Evolutionary conservation across 2,113 vertebrate species (phyloP).

Genomic region (Pachycephala philippinensis): DNA sequence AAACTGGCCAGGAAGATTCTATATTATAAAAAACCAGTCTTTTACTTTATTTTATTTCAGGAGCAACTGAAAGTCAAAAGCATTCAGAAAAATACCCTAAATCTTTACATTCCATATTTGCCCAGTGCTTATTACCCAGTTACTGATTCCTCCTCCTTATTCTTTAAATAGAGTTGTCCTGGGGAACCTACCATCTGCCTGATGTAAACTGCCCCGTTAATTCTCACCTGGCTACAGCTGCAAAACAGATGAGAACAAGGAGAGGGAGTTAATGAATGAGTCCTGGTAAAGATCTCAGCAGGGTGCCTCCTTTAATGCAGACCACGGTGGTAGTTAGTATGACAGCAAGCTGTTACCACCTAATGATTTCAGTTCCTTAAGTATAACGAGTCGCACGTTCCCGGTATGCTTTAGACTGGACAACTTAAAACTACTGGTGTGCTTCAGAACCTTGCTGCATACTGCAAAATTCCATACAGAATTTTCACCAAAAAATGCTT

Average conservation of each 20-base stretch:
- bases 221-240: slow-evolving; percentile 50
- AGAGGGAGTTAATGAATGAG: slow-evolving; percentile 29
- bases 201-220: slow-evolving; percentile 44
- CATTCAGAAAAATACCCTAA: neutral
- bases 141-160: neutral
- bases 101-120: neutral
- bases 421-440: neutral
- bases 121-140: neutral
- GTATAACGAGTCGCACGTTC: neutral
- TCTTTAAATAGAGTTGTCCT: slow-evolving; percentile 26
- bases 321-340: neutral
- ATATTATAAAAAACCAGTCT: neutral
- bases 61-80: neutral
- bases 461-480: neutral
- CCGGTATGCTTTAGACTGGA: neutral
- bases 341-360: slow-evolving; percentile 42
- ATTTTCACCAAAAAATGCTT: neutral
- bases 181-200: slow-evolving; percentile 28
- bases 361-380: slow-evolving; percentile 5
- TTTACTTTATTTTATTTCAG: neutral
- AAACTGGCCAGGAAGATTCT: neutral
- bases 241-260: slow-evolving; percentile 43
- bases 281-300: slow-evolving; percentile 1
- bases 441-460: neutral
- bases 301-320: slow-evolving; percentile 21